Evolutionary conservation across 2,888 invertebrate species (phyloP).

Genomic region (Heteromurus nitidus): DNA sequence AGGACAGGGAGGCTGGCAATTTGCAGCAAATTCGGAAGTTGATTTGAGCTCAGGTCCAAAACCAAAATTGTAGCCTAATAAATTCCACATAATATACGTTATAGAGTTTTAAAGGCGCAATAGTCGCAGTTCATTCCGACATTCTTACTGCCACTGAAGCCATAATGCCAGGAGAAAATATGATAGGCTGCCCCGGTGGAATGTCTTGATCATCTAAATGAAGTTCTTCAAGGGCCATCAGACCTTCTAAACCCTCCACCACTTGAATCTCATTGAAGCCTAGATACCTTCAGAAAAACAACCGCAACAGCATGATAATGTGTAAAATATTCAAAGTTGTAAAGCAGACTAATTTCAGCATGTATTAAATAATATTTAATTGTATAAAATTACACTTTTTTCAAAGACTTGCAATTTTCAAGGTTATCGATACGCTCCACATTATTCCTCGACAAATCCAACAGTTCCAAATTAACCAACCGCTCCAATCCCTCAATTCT

Average conservation of each 20-base stretch:
- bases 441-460: constrained; percentile 79
- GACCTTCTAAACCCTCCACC: constrained; percentile 82
- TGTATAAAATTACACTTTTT: constrained; percentile 81
- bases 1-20: constrained; percentile 74
- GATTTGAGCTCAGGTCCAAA: constrained; percentile 82
- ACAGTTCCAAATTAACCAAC: constrained; percentile 80
- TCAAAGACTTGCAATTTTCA: constrained; percentile 80
- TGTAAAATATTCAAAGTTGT: not conserved
- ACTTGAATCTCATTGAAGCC: constrained; percentile 83
- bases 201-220: constrained; percentile 83
- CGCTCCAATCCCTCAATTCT: constrained; percentile 84
- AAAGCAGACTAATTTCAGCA: too few species aligned
- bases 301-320: constrained; percentile 4
- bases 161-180: constrained; percentile 82
- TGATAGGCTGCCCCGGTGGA: constrained; percentile 79
- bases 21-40: constrained; percentile 79
- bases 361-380: not conserved
- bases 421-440: constrained; percentile 78
- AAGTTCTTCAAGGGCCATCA: constrained; percentile 81
- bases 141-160: constrained; percentile 79
- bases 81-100: not conserved
- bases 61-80: constrained; percentile 76
- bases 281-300: constrained; percentile 75
- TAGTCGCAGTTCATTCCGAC: not conserved
- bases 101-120: not conserved